Evolutionary conservation across 1,140 invertebrate species (phyloP), one percentile per base, ranked within the genome.

Genomic region (Hylyphantes graminicola): DNA sequence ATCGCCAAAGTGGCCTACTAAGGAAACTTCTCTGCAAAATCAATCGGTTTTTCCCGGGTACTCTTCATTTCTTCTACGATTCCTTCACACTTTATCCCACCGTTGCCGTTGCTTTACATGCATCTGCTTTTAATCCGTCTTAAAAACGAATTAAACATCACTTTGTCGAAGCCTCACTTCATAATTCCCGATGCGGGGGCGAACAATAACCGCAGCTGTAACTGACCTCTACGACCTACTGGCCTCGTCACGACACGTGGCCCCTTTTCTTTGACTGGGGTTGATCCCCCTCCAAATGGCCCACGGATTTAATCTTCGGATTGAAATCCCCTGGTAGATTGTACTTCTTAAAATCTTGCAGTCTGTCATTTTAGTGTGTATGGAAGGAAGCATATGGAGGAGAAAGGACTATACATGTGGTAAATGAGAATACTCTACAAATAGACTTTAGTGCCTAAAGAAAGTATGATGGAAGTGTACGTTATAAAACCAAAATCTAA

Each of bases 171-270:
- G 13, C 50, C 54, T 70, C 51, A 51, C 51, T 70, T 70, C 35
- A 35, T 35, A 70, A 70, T 8, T 51, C 68, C 50, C 68, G 50
- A 70, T 54, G n/a, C 10, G 68, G 50, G 13, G 7, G 68, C 50
- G 54, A 70, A 48, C 51, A 70, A 53, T 10, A 17, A 17, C n/a
- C 12, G 50, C 68, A 70, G 68, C 68, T 70, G 68, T 48, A 51
- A 70, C 68, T 70, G 68, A 70, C 68, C 68, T n/a, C n/a, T 70
- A 70, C 68, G 68, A 70, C 68, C 68, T 70, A 70, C 15, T 70
- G 68, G 68, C 68, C 68, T 70, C 50, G 50, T 70, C 68, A 53
- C 50, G 35, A 48, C 51, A 48, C 50, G n/a, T 48, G 19, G 50
- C 15, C 67, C 2, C 50, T 17, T 70, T 53, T 67, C 64, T 67